These are phyloP conservation scores for Lethrus apterus DNA, from an alignment of 1,140 invertebrate species.

Conservation along the genomic window DNA sequence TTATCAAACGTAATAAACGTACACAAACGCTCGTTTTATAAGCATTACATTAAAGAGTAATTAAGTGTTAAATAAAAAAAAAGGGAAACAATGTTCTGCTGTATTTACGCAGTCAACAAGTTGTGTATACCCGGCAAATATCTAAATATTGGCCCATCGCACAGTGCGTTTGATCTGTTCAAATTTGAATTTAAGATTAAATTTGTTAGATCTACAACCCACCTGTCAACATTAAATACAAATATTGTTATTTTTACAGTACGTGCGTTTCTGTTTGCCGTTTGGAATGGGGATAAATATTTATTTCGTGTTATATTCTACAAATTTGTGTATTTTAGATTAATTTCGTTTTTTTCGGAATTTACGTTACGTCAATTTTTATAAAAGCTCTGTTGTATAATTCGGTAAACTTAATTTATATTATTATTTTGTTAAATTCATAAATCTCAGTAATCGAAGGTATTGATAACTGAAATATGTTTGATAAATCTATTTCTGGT, in stretches of 20 bases:
- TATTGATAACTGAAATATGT: too few relatives aligned
- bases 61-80: slow-evolving; percentile 12
- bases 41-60: too few relatives aligned
- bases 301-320: slow-evolving; percentile 1
- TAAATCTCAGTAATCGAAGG: too few relatives aligned
- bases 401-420: too few relatives aligned
- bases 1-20: too few relatives aligned
- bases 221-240: slow-evolving; percentile 37
- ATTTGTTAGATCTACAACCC: slow-evolving; percentile 38
- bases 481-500: too few relatives aligned
- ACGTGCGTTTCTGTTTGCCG: background rate
- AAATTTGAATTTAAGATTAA: slow-evolving; percentile 42
- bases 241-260: slow-evolving; percentile 38
- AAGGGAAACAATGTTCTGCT: slow-evolving; percentile 33
- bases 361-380: too few relatives aligned
- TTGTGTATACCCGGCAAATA: slow-evolving; percentile 39
- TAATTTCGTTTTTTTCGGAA: too few relatives aligned
- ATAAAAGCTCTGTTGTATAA: too few relatives aligned
- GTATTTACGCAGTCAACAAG: slow-evolving; percentile 40
- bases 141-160: slow-evolving; percentile 40
- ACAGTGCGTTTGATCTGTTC: slow-evolving; percentile 39
- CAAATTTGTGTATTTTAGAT: too few relatives aligned
- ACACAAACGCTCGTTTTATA: too few relatives aligned
- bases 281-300: background rate
- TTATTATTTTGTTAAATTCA: too few relatives aligned